Evolutionary conservation across 2,888 invertebrate species (phyloP), one percentile per base, ranked within the genome.

Genomic region (Scaptomyza cyrtandrae): DNA sequence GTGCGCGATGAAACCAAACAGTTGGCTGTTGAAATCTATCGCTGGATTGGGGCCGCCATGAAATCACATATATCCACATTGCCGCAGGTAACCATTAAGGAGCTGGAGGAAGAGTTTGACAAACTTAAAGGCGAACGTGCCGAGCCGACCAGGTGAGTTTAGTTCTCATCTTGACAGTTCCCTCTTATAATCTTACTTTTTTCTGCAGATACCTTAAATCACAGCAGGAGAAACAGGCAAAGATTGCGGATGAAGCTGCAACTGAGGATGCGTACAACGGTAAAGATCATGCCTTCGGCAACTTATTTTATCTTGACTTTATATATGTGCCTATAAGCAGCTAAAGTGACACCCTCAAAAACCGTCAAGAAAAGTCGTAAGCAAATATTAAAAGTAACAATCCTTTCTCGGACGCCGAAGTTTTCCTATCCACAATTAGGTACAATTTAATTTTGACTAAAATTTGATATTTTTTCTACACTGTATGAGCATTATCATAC

Each of bases 1-100:
- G 98, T 99, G 0, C 93, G 99, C 64, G 98, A 98, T 86, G 98
- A 98, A 92, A 96, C 97, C 79, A 98, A 98, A 91, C 94, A 95
- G 16, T 93, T 99, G 89, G 96, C 97, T n/a, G 93, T 98, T 68
- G 99, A 99, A 93, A 96, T 98, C 92, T 98, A 97, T 93, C 95
- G 95, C 80, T 98, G 98, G 98, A 95, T 97, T 70, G 96, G 97
- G 0, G 92, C 94, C 10, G 96, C 97, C 0, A 93, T 98, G 75
- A 97, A 96, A 90, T 95, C 97, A 1, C 98, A 98, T 91, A 94
- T 98, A 71, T 94, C 95, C 19, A 94, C 95, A 37, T 93, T 99
- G 16, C 98, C 99, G 90, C 96, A 98, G 1, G 96, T 98, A 0
- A 97, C 98, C 86, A 93, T 98, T 35, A 95, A 97, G 62, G 99